Base-by-base conservation (phyloP, 2,113 vertebrate species). In the Sander lucioperca region DNA sequence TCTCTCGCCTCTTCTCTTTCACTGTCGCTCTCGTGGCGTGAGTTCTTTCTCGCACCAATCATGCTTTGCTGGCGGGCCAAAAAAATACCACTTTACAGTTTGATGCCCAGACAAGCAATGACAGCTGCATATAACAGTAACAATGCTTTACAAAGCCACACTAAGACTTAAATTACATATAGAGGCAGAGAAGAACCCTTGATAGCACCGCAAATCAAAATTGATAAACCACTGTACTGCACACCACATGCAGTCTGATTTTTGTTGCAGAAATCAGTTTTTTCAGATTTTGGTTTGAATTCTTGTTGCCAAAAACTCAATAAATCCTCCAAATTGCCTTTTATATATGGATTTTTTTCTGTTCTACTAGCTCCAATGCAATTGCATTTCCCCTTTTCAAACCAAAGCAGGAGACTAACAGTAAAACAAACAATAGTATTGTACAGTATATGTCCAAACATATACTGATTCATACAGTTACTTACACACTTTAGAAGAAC, bases 61-160 rank as follows among this genome's bases (percentile, higher is more conserved):
- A 71, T 57, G 67, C 23, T 86, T 82, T 50, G 66, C 71, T 50
- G 27, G 43, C 47, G 6, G 4, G 4, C 19, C 25, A 74, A 66
- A 75, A 6, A 81, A 85, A 86, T 27, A 51, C 36, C 3, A 18
- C 54, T 89, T 89, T 57, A 51, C 70, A 72, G 73, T 73, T 65
- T 84, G 68, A 73, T 67, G 47, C 73, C 77, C 61, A 77, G 85
- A 75, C 65, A 82, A 92, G 76, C 71, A 74, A 33, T 80, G 54
- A 88, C 74, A 69, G 82, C 62, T 61, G 48, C 65, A 51, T 47
- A 73, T 25, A 79, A 78, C 65, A 27, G 59, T 30, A 84, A 89
- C 78, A 78, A 58, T 67, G 77, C 10, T 80, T 83, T 75, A 61
- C 66, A 77, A 83, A 87, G 68, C 64, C 33, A 43, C 1, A 7